phyloP scores from a whole-genome alignment of 2,888 invertebrate genomes.

The Amblyjoppa proteus region DNA sequence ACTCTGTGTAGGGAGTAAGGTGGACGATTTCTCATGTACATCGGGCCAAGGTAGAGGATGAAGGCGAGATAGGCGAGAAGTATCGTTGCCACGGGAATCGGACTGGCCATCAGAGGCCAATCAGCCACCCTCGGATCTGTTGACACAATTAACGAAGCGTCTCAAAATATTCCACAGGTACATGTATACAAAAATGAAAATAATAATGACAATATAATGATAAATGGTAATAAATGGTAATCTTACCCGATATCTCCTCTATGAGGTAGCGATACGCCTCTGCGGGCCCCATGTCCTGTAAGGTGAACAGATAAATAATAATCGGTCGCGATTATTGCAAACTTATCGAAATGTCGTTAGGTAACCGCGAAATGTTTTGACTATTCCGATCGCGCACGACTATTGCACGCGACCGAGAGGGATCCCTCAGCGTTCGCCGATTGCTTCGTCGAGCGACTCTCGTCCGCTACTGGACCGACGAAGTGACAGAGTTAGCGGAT shows the following conservation, averaged over 20 bases:
- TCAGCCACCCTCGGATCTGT: conserved; percentile 82
- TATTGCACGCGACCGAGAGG: conserved; percentile 7
- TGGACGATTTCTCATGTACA: conserved; percentile 78
- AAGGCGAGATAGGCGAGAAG: conserved; percentile 77
- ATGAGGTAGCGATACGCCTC: conserved; percentile 80
- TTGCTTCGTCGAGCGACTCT: conserved; percentile 56
- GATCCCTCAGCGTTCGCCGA: conserved; percentile 19
- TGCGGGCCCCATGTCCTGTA: conserved; percentile 76
- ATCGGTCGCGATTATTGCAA: conserved; percentile 6
- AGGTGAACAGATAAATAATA: conserved; percentile 67
- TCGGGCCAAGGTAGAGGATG: conserved; percentile 79
- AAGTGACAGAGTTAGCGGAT: conserved; percentile 73
- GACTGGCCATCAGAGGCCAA: conserved; percentile 81
- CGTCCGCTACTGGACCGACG: conserved; percentile 69
- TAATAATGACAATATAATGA: neutral
- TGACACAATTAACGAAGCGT: neutral
- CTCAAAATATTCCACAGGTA: neutral
- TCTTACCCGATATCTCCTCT: conserved; percentile 81
- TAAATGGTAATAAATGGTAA: neutral
- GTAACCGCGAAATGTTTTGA: neutral
- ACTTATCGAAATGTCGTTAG: conserved; percentile 14
- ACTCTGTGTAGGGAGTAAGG: conserved; percentile 78
- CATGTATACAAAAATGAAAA: neutral
- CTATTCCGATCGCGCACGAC: neutral
- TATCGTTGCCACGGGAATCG: conserved; percentile 77